Evolutionary conservation across 2,888 invertebrate genomes (phyloP).

Genomic region (Thymelicus lineola): DNA sequence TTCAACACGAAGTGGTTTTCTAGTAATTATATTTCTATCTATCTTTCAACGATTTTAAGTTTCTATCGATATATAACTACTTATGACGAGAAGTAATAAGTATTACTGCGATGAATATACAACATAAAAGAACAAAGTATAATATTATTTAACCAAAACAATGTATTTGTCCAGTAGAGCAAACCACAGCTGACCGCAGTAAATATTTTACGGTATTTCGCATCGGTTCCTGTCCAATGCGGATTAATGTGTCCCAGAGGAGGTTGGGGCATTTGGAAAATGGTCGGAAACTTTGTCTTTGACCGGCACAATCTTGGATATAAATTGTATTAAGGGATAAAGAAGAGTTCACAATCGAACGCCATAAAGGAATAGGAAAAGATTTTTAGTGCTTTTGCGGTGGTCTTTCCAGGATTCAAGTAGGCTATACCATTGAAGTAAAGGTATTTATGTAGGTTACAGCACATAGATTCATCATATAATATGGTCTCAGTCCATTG

Average conservation of each 20-base stretch:
- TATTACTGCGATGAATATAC: background rate
- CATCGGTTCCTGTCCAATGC: slow-evolving; percentile 24
- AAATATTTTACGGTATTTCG: slow-evolving; percentile 30
- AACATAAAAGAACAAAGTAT: background rate
- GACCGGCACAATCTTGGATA: slow-evolving; percentile 7
- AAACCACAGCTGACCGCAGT: slow-evolving; percentile 14
- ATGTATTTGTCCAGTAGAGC: background rate
- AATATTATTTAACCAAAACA: background rate
- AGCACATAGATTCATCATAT: no score
- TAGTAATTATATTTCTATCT: no score
- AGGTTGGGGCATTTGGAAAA: slow-evolving; percentile 11
- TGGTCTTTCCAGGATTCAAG: background rate
- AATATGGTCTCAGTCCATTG: no score
- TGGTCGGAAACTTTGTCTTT: slow-evolving; percentile 20
- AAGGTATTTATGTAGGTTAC: no score
- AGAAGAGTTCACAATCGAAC: slow-evolving; percentile 1
- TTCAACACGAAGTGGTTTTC: no score
- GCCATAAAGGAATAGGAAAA: background rate
- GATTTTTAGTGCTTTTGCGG: background rate
- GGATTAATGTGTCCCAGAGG: slow-evolving; percentile 26
- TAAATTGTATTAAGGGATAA: slow-evolving; percentile 11
- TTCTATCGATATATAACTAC: no score
- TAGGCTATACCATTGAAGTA: no score
- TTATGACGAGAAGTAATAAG: background rate
- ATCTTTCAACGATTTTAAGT: no score